A percentile compares a stretch with the other conserved stretches of the same genome.
These are phyloP conservation scores for Diplazon laetatorius DNA, from an alignment of 2,888 invertebrate species.

Conservation along the genomic window DNA sequence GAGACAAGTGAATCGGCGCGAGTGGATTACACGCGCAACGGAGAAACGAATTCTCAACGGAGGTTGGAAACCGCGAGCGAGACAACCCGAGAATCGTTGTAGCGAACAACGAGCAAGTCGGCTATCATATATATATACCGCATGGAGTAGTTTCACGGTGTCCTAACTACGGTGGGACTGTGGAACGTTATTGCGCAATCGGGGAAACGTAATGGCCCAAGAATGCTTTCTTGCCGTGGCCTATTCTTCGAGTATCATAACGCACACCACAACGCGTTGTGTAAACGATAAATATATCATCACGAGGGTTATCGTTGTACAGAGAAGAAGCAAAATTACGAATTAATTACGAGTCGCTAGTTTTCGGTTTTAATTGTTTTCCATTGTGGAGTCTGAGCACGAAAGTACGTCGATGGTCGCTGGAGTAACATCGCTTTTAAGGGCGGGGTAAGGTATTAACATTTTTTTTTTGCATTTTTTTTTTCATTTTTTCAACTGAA, in stretches of 20 bases:
- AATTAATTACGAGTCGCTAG: neutral
- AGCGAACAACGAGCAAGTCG: slow-evolving; percentile 26
- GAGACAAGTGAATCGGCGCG: slow-evolving; percentile 30
- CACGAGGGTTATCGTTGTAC: neutral
- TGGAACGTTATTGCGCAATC: slow-evolving; percentile 65
- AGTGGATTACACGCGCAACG: slow-evolving; percentile 32
- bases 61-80: slow-evolving; percentile 23
- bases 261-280: neutral
- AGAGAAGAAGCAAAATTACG: neutral
- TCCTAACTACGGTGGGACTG: slow-evolving; percentile 55
- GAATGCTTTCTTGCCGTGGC: slow-evolving; percentile 63
- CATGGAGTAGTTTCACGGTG: slow-evolving; percentile 56
- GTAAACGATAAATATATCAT: neutral
- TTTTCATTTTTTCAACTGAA: too few species aligned
- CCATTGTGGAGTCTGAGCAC: too few species aligned
- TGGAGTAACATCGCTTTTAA: too few species aligned
- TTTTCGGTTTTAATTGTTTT: too few species aligned
- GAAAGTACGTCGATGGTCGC: too few species aligned
- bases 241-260: slow-evolving; percentile 49
- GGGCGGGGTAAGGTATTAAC: too few species aligned
- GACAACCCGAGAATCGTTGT: neutral
- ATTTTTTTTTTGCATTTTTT: too few species aligned
- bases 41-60: slow-evolving; percentile 50
- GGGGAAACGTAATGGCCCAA: slow-evolving; percentile 64
- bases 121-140: slow-evolving; percentile 27